phyloP scores from a whole-genome alignment of 1,140 invertebrate genomes.

The Rhopalosiphum maidis region DNA sequence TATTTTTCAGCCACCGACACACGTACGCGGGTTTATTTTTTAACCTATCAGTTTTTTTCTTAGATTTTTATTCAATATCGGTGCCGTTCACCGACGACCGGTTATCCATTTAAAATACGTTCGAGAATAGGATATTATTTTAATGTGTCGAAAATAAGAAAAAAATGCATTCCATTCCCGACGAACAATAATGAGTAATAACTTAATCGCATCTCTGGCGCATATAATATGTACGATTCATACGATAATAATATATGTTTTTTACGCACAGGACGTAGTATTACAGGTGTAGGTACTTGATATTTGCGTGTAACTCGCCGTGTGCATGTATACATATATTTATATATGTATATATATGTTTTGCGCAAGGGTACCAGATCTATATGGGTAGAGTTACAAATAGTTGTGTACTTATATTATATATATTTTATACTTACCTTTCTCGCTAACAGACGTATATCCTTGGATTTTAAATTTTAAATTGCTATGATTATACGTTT shows the following conservation, averaged over 20 bases:
- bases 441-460: background rate
- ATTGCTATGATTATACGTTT: background rate
- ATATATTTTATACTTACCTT: background rate
- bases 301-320: background rate
- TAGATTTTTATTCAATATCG: background rate
- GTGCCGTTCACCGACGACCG: background rate
- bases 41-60: background rate
- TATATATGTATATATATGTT: background rate
- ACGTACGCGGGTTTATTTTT: background rate
- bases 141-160: background rate
- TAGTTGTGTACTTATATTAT: background rate
- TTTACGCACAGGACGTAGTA: background rate
- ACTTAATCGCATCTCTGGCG: background rate
- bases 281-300: background rate
- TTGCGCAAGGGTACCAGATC: background rate
- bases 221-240: background rate
- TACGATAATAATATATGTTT: background rate
- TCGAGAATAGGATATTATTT: background rate
- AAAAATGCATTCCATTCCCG: background rate
- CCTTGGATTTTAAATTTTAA: constrained; percentile 8
- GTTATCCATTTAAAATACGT: background rate
- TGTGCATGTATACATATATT: background rate
- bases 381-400: background rate
- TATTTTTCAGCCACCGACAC: background rate
- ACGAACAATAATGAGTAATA: constrained; percentile 1